Base-by-base conservation (phyloP, 2,888 invertebrate species). In the Tetropium fuscum region DNA sequence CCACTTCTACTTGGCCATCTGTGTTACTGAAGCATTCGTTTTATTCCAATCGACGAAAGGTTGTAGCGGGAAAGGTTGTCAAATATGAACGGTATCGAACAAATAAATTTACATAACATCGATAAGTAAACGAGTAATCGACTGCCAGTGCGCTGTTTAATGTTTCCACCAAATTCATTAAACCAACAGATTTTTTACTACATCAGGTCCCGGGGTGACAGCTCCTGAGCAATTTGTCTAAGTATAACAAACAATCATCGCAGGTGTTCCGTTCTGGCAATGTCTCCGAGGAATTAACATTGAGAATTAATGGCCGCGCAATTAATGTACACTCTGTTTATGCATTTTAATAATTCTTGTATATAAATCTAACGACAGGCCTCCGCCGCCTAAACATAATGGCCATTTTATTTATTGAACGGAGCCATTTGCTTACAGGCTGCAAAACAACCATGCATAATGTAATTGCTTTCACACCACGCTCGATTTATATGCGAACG, bases 261-360 rank as follows among this genome's bases (percentile, higher is more conserved):
- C 60, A 60, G 60, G 60, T 60, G 60, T 44, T 32, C 48, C 6
- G 36, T 27, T 20, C 36, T 19, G 11, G 18, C n/a, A 56, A 59
- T 41, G 58, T 54, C 48, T 57, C 60, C 51, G 20, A 7, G 22
- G 53, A 56, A 59, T 57, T 56, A 60, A 56, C 53, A 60, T 38
- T 18, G 51, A 27, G 30, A 60, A 60, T 56, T 53, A 60, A 60
- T 60, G 60, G 41, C 27, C 25, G 27, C 20, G 53, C 60, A 56
- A 57, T 60, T 60, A 57, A 51, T 57, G 25, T 48, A 44, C 55
- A 45, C 38, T 34, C 47, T n/a, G 30, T 45, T 45, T 40, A 47
- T 56, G 57, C 56, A 56, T 60, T 60, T 60, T 60, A 60, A 60
- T 60, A 60, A 53, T 53, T 56, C 48, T 38, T 13, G 56, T 6